Base-by-base conservation (phyloP, 2,113 vertebrate species). In the Heloderma charlesbogerti region DNA sequence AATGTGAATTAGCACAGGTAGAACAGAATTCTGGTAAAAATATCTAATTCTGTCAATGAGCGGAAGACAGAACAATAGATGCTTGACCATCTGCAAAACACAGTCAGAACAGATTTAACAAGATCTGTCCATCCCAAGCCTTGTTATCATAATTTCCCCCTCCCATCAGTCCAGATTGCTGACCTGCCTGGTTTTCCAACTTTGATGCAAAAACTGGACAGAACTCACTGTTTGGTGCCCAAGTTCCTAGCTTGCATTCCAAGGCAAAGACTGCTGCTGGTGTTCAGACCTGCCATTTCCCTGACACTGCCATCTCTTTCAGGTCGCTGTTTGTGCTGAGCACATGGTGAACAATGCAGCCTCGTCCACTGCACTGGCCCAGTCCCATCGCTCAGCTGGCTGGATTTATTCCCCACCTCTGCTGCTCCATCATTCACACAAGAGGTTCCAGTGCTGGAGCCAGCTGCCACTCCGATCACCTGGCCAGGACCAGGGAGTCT, bases 171-270 rank as follows among this genome's bases (percentile, higher is more conserved):
- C 34, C 4, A 22, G 54, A n/a, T 20, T 20, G 48, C 48, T 4
- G 27, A 15, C 27, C 51, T 8, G 54, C 54, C 8, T 2, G 22
- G 54, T 1, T 60, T 37, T 13, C 81, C 81, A 37, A 37, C 48
- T 15, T 29, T 16, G 29, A 34, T 1, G 13, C 48, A 54, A 34
- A 34, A 80, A 6, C 27, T 4, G 31, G 31, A 20, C 79, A 48
- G 27, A 29, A 45, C 7, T 7, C 43, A 8, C 2, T 0, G 3
- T 3, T 20, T 43, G 2, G 16, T 40, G 4, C 3, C 18, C 74
- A 5, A 37, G 16, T 15, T 22, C 18, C 4, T 4, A 27, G 40
- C 43, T 45, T n/a, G 31, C 31, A 6, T 72, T 2, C 69, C 69
- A 12, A 9, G 34, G 69, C 31, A n/a, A 1, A n/a, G 31, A 8